Evolutionary conservation across 2,888 invertebrate genomes (phyloP), one percentile per base, ranked within the genome.

Genomic region (Hetaerina titia): DNA sequence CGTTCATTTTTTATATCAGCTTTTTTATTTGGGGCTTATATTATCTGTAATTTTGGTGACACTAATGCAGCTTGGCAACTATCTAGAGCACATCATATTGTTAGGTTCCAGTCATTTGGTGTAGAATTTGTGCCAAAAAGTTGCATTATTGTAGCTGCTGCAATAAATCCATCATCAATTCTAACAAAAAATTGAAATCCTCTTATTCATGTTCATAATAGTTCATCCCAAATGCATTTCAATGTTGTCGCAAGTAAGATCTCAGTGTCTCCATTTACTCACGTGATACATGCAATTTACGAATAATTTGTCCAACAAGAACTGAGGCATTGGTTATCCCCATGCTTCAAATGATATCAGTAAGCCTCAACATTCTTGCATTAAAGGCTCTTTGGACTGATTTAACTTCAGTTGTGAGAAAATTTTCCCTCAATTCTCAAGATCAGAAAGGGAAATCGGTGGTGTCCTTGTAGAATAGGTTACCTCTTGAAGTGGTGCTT

Each of bases 231-330:
- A 92, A 92, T 92, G 92, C 92, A 92, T 92, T 92, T 92, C 92
- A 92, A 74, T 92, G 56, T 56, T 92, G 92, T 92, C 92, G 69
- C 69, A 56, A 69, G 56, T 92, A 92, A 92, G 92, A 92, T 92
- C 92, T 92, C 92, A 92, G 92, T 92, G 92, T 92, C 92, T 92
- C 92, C 92, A 92, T 92, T 92, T 92, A 92, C 92, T 92, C 92
- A 92, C 92, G 92, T 92, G 92, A 92, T 92, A 92, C 92, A 92
- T 92, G 69, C 92, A 74, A 69, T 69, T 92, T 58, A 90, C 63
- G 64, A 92, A 69, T 64, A 56, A 74, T 69, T 69, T 92, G 64
- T 64, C 56, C 74, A 45, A 45, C 64, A 74, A 92, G 31, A 74
- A 92, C 74, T 92, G 92, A 92, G 69, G 92, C 92, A 92, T 92